A percentile compares a stretch with the other conserved stretches of the same genome.
Evolutionary conservation across 2,797 vertebrate species (phyloP).

Genomic region (Crypturellus tataupa): DNA sequence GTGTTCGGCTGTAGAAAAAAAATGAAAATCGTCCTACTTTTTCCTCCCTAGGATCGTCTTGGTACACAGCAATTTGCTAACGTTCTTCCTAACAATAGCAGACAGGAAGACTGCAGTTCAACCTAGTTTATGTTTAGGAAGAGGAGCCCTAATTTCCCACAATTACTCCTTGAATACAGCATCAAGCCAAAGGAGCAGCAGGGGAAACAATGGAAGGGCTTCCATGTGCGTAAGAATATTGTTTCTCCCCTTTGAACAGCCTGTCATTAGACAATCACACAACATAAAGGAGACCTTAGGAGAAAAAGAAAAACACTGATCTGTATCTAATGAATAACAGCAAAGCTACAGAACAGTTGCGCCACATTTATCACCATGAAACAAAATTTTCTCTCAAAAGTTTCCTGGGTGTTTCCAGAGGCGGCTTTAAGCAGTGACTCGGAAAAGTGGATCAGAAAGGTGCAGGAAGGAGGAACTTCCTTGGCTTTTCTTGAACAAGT

Average conservation of each 20-base stretch:
- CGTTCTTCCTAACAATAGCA: slow-evolving; percentile 55
- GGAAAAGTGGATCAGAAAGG: neutral
- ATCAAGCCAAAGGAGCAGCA: slow-evolving; percentile 59
- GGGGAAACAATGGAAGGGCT: slow-evolving; percentile 56
- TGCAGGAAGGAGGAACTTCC: neutral
- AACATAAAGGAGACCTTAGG: slow-evolving; percentile 7
- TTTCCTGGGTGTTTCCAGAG: neutral
- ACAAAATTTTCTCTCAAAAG: neutral
- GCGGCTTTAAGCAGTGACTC: neutral
- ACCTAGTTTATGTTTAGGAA: slow-evolving; percentile 77
- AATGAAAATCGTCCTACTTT: neutral
- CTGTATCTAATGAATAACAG: slow-evolving; percentile 44
- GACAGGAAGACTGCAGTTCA: slow-evolving; percentile 72
- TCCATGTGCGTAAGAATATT: slow-evolving; percentile 61
- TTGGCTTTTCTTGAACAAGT: neutral
- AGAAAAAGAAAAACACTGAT: slow-evolving; percentile 39
- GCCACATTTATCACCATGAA: neutral
- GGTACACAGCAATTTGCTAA: slow-evolving; percentile 50
- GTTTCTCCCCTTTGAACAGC: slow-evolving; percentile 51
- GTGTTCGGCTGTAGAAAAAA: neutral
- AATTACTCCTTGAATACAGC: slow-evolving; percentile 55
- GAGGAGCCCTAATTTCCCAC: slow-evolving; percentile 69
- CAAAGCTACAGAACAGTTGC: slow-evolving; percentile 3
- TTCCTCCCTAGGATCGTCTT: slow-evolving; percentile 12
- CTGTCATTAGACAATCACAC: slow-evolving; percentile 38